Evolutionary conservation across 2,888 invertebrate genomes (phyloP).

Genomic region (Nezara viridula): DNA sequence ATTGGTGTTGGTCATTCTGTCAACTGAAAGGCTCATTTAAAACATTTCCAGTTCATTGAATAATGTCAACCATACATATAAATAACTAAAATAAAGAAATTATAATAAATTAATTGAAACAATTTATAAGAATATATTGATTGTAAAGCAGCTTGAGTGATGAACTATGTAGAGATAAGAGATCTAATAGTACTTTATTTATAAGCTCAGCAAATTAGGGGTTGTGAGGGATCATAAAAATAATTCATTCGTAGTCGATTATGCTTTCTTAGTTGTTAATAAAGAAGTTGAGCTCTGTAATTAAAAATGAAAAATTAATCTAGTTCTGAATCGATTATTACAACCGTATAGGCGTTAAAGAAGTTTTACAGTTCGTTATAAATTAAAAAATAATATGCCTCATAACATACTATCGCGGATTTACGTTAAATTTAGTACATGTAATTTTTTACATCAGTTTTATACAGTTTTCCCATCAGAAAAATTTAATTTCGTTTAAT

Average conservation of each 20-base stretch:
- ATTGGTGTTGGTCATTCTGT: no score
- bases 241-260: neutral
- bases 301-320: slow-evolving; percentile 4
- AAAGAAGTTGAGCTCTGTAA: neutral
- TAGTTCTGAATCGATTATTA: neutral
- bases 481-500: no score
- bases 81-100: neutral
- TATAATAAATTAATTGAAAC: neutral
- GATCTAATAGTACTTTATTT: neutral
- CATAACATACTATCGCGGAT: no score
- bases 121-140: neutral
- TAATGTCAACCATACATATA: neutral
- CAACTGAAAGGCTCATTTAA: no score
- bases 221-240: neutral
- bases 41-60: neutral
- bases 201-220: neutral
- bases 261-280: neutral
- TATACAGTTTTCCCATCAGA: no score
- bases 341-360: neutral
- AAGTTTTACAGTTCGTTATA: neutral
- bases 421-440: no score
- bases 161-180: neutral
- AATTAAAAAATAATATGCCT: no score
- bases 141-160: neutral
- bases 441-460: no score